Conservation (phyloP, 1,140 invertebrate species). For the Sycophaga agraensis region DNA sequence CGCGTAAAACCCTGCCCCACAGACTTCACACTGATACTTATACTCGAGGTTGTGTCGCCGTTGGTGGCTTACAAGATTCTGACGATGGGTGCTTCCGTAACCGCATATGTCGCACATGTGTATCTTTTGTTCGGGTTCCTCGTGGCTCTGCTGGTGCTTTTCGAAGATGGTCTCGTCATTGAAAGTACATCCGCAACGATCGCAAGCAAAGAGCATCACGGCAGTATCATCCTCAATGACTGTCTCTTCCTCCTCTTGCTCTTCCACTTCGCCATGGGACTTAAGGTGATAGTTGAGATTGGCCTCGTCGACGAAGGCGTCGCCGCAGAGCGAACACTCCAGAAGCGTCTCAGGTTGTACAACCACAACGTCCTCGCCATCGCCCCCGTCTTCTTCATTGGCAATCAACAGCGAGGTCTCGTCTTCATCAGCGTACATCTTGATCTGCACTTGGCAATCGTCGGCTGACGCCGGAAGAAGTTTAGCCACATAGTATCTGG, state of each 20-base stretch:
- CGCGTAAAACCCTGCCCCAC: slow-evolving; percentile 60
- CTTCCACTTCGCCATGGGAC: slow-evolving; percentile 8
- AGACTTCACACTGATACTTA: slow-evolving; percentile 67
- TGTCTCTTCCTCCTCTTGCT: slow-evolving; percentile 3
- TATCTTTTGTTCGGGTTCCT: slow-evolving; percentile 30
- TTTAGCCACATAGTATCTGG: slow-evolving; percentile 54
- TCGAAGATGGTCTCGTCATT: slow-evolving; percentile 33
- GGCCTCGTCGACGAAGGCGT: slow-evolving; percentile 50
- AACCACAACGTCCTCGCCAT: slow-evolving; percentile 30
- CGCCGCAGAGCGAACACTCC: slow-evolving; percentile 49
- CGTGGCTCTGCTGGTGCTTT: slow-evolving; percentile 44
- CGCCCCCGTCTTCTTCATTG: slow-evolving; percentile 33
- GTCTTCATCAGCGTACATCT: slow-evolving; percentile 40
- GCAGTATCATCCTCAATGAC: neutral
- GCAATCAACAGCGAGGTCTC: slow-evolving; percentile 38
- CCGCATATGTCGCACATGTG: slow-evolving; percentile 48
- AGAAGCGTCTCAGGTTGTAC: slow-evolving; percentile 28
- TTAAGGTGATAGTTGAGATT: slow-evolving; percentile 41
- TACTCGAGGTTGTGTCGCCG: slow-evolving; percentile 50
- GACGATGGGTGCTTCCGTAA: slow-evolving; percentile 43
- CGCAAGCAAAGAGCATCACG: slow-evolving; percentile 41
- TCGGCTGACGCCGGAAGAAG: slow-evolving; percentile 20
- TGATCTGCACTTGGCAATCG: slow-evolving; percentile 9
- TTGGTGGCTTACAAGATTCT: slow-evolving; percentile 47
- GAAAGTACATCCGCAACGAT: slow-evolving; percentile 49